Evolutionary conservation across 1,140 invertebrate genomes (phyloP).

Genomic region (Heliothis virescens): DNA sequence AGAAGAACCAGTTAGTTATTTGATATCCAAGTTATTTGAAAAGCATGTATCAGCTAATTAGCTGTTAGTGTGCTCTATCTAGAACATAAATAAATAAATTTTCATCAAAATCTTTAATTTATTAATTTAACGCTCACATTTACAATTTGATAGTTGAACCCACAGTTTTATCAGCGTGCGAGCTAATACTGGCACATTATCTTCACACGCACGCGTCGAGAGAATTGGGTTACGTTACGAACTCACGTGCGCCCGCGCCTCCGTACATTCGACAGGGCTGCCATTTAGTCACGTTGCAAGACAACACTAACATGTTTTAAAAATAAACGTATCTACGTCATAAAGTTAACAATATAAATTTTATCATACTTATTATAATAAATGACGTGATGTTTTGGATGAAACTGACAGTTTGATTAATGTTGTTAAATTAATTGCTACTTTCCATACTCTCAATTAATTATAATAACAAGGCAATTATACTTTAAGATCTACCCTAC

Average conservation of each 20-base stretch:
- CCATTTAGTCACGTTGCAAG: conserved; percentile 18
- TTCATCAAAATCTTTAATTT: too few relatives aligned
- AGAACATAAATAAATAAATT: too few relatives aligned
- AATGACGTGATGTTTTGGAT: background rate
- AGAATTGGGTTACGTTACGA: conserved; percentile 27
- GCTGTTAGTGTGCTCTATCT: too few relatives aligned
- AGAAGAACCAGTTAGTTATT: too few relatives aligned
- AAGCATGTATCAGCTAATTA: too few relatives aligned
- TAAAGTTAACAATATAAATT: background rate
- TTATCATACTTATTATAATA: background rate
- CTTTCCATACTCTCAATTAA: too few relatives aligned
- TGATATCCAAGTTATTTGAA: too few relatives aligned
- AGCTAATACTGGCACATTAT: too few relatives aligned
- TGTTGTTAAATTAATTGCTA: too few relatives aligned
- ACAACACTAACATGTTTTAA: background rate
- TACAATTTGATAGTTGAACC: background rate
- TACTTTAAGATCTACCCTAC: too few relatives aligned
- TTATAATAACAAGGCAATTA: too few relatives aligned
- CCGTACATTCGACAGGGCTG: conserved; percentile 24
- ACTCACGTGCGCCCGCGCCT: conserved; percentile 39
- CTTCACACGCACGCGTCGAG: background rate
- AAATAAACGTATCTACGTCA: conserved; percentile 21
- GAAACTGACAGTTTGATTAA: background rate
- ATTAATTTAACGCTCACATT: background rate
- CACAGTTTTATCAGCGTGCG: background rate